Base-by-base conservation (phyloP, 2,797 vertebrate species). In the Agapornis canus region DNA sequence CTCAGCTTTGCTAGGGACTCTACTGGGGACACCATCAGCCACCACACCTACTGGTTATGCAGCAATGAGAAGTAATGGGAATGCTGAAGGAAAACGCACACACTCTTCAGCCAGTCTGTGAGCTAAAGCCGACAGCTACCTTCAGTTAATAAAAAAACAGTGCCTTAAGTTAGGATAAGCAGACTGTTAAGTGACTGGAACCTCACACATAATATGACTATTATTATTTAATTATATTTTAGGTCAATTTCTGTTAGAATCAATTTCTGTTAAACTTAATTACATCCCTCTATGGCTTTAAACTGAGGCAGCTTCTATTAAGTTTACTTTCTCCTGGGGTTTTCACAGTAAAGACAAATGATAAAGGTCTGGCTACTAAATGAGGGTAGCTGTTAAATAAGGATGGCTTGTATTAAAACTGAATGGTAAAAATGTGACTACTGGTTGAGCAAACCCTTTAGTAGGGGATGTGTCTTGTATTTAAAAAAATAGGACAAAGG, bases 211-310 rank as follows among this genome's bases (percentile, higher is more conserved):
- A 89, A 89, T 68, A 92, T 65, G 81, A 95, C 89, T 90, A 96
- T 75, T 92, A 93, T 95, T 97, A 95, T 94, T 94, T 92, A 96
- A 97, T 96, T 90, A 85, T 95, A 95, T 97, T 97, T 95, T 95
- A 96, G 89, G 95, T 96, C 95, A 97, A 94, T 87, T 96, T 97
- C 93, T 89, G 93, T 91, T 96, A 95, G 84, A 92, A 92, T 92
- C 92, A 97, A 95, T 97, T 97, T 96, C 90, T 89, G 92, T 95
- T 94, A 94, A 97, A 97, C 93, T 89, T 94, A 95, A 97, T 97
- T 97, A 96, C 60, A 89, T 93, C 76, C 69, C 96, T 94, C 94
- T 85, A 57, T 87, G 89, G 93, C 78, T 95, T 95, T 95, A 96
- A 95, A 94, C 93, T 93, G 84, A 86, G 91, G 82, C 96, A 96